Percentiles rank a stretch among this genome's conserved stretches.
phyloP scores from a whole-genome alignment of 1,140 invertebrate species.

The Planococcus citri region DNA sequence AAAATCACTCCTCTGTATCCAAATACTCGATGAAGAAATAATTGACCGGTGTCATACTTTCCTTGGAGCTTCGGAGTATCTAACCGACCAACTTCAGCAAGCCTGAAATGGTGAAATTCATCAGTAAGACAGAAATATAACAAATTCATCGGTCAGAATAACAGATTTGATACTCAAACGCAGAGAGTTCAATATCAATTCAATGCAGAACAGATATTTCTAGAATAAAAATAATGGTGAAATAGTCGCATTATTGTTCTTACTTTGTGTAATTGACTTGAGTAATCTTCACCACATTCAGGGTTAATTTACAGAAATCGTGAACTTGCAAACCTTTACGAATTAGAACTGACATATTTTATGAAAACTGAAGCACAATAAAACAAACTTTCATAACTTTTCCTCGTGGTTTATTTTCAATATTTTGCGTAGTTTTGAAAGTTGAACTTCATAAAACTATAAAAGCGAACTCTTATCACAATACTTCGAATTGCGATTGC shows the following conservation, averaged over 20 bases:
- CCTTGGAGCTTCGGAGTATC: slow-evolving; percentile 72
- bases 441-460: background rate
- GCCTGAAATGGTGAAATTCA: slow-evolving; percentile 38
- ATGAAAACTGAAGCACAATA: background rate
- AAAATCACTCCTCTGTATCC: slow-evolving; percentile 89
- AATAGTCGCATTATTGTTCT: background rate
- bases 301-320: background rate
- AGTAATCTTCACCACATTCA: background rate
- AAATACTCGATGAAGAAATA: slow-evolving; percentile 90
- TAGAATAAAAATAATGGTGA: background rate
- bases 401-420: background rate
- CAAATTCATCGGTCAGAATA: background rate
- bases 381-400: background rate
- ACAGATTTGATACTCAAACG: background rate
- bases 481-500: background rate
- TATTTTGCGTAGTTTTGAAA: background rate
- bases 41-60: slow-evolving; percentile 88
- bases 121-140: background rate
- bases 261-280: background rate
- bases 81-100: slow-evolving; percentile 65
- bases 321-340: background rate
- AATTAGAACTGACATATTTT: background rate
- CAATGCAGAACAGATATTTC: too few relatives aligned
- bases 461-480: background rate
- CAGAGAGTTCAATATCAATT: background rate